A percentile compares a stretch with the other conserved stretches of the same genome.
phyloP scores from a whole-genome alignment of 2,113 vertebrate species.

The Cariama cristata region DNA sequence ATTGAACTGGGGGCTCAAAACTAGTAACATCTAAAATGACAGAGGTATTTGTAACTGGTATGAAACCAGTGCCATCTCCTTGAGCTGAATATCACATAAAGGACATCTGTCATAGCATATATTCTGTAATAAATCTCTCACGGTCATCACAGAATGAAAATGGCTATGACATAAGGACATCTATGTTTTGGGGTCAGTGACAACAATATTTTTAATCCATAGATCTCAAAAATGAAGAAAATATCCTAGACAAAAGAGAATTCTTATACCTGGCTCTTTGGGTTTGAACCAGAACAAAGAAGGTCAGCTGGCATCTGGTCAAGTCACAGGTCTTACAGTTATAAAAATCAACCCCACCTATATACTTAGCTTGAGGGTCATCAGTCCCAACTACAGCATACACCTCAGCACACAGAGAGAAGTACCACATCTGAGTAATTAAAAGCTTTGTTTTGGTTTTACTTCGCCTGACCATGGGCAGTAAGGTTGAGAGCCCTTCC shows the following conservation, averaged over 20 bases:
- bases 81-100: background rate
- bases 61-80: background rate
- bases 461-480: rapidly evolving
- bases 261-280: background rate
- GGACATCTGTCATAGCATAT: background rate
- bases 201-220: background rate
- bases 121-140: background rate
- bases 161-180: background rate
- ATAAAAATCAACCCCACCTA: background rate
- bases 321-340: background rate
- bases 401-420: background rate
- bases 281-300: background rate
- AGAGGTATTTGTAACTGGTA: background rate
- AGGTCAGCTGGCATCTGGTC: background rate
- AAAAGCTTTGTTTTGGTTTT: background rate
- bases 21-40: background rate
- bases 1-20: background rate
- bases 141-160: background rate
- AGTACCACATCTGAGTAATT: background rate
- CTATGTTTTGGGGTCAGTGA: background rate
- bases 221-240: background rate
- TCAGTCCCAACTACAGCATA: background rate
- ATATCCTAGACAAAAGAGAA: background rate
- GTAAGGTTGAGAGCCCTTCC: background rate
- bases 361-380: background rate